These are phyloP conservation scores for Bombus waltoni DNA, from an alignment of 1,140 invertebrate species.

Conservation along the genomic window DNA sequence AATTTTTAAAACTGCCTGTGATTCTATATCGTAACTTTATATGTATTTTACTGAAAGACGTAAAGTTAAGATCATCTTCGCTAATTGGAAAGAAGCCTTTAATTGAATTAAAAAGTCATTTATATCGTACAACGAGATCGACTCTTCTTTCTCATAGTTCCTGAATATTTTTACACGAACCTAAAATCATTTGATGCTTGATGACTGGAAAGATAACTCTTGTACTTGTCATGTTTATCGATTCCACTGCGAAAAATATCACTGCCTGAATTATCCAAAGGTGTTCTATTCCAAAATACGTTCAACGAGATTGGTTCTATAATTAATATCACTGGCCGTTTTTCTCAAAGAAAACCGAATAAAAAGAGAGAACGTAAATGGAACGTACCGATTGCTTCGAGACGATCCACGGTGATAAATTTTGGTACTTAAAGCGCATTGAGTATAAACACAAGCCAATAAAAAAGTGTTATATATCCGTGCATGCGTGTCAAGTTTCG, in stretches of 20 bases:
- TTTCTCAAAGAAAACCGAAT: no score
- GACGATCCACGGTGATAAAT: slow-evolving; percentile 56
- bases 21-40: not conserved
- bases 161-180: not conserved
- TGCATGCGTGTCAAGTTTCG: slow-evolving; percentile 49
- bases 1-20: not conserved
- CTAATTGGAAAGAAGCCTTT: no score
- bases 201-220: not conserved
- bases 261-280: slow-evolving; percentile 23
- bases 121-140: slow-evolving; percentile 45
- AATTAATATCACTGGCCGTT: not conserved
- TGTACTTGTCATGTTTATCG: not conserved
- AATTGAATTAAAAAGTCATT: not conserved
- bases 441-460: slow-evolving; percentile 66
- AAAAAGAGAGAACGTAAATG: not conserved
- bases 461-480: slow-evolving; percentile 51
- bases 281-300: not conserved
- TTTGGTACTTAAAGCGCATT: slow-evolving; percentile 61
- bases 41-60: not conserved
- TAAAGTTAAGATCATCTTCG: not conserved
- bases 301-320: not conserved
- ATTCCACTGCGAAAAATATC: not conserved
- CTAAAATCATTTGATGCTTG: not conserved
- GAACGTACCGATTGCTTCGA: slow-evolving; percentile 41
- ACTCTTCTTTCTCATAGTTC: slow-evolving; percentile 18